Conservation (phyloP, 1,140 invertebrate genomes). For the Solenopsis fugax region DNA sequence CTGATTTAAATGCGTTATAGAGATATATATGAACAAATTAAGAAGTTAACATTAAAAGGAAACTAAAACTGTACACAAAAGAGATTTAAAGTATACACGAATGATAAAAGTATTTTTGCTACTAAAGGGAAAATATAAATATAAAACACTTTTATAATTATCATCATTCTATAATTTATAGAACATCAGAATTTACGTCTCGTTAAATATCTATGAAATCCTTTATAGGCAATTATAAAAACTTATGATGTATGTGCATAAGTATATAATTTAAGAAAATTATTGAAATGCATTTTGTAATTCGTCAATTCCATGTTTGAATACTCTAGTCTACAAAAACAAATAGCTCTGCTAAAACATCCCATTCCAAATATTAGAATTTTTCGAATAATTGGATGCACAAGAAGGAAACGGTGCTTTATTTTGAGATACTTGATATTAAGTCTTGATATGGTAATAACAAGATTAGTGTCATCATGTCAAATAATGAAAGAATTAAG, state of each 20-base stretch:
- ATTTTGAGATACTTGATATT: not conserved
- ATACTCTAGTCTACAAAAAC: slow-evolving; percentile 19
- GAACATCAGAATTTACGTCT: not conserved
- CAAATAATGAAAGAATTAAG: not conserved
- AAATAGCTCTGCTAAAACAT: slow-evolving; percentile 27
- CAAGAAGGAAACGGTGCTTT: not conserved
- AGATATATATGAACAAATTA: not conserved
- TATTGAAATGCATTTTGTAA: slow-evolving; percentile 12
- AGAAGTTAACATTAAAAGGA: not conserved
- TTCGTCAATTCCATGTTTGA: slow-evolving; percentile 34
- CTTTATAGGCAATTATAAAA: not conserved
- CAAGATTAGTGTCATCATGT: not conserved
- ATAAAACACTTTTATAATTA: not conserved
- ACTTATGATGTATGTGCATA: not conserved
- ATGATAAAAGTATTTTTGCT: not conserved
- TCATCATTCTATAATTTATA: slow-evolving; percentile 2
- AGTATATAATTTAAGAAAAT: not conserved
- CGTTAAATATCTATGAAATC: not conserved
- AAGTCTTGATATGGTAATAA: not conserved
- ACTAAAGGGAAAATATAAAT: slow-evolving; percentile 1
- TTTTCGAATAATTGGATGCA: not conserved
- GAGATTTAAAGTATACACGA: not conserved
- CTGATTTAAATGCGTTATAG: not conserved
- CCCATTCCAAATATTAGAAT: slow-evolving; percentile 18
- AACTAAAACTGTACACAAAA: not conserved